Conservation (phyloP, 1,140 invertebrate genomes). For the Contarinia nasturtii region DNA sequence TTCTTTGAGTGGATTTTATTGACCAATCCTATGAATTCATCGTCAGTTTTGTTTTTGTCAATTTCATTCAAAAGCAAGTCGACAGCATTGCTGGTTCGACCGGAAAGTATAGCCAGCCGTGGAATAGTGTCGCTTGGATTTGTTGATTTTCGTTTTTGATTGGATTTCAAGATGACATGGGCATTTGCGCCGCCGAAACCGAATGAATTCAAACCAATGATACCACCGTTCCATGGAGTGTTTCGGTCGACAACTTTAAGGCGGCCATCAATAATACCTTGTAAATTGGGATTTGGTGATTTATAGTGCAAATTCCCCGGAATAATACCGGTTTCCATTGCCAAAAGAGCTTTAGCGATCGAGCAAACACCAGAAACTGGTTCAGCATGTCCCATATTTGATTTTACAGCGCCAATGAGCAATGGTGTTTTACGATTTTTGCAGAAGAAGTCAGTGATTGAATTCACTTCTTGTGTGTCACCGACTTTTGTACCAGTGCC, state of each 20-base stretch:
- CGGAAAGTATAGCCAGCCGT: constrained; percentile 52
- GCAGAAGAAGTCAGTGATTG: constrained; percentile 82
- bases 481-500: constrained; percentile 90
- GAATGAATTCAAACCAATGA: constrained; percentile 48
- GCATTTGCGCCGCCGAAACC: constrained; percentile 49
- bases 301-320: too few species aligned
- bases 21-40: constrained; percentile 50
- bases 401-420: too few species aligned
- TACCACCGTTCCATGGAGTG: constrained; percentile 31
- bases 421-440: too few species aligned
- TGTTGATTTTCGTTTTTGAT: constrained; percentile 13
- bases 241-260: constrained; percentile 36
- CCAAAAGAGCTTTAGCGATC: constrained; percentile 74
- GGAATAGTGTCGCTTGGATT: constrained; percentile 25
- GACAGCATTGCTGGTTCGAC: constrained; percentile 60
- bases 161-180: constrained; percentile 34
- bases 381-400: constrained; percentile 95
- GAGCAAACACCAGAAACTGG: constrained; percentile 81
- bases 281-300: too few species aligned
- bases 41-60: constrained; percentile 32
- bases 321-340: constrained; percentile 73
- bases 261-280: constrained; percentile 32
- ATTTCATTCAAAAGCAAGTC: constrained; percentile 38
- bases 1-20: too few species aligned
- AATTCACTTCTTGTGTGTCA: constrained; percentile 90